Evolutionary conservation across 2,888 invertebrate genomes (phyloP), one percentile per base, ranked within the genome.

Genomic region (Ariolimax columbianus): DNA sequence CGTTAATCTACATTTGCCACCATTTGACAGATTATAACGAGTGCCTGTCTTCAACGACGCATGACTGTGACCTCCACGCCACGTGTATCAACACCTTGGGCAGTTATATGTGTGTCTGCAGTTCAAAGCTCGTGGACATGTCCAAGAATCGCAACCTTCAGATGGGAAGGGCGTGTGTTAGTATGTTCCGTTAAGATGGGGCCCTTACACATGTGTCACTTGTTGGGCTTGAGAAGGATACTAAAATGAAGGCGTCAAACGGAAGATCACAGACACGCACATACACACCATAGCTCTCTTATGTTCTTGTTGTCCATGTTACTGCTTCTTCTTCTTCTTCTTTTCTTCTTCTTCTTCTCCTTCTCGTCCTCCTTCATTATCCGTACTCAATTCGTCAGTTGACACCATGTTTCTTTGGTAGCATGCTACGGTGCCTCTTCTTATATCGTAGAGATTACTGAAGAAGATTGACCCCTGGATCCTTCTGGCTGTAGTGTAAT

Each of bases 101-200:
- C 0, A 81, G 86, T 19, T 87, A 87, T 66, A 85, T 86, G 82
- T 88, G 88, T 55, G 86, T 87, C n/a, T 88, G 88, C 78, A 77
- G 73, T 1, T 47, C 82, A 4, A 63, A 66, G 19, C 86, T 77
- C 55, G 82, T 85, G 17, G 88, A 88, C 70, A 55, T 66, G n/a
- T 86, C 87, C 19, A 51, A 68, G 51, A 17, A 11, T 9, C 4
- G 51, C 0, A 70, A n/a, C 26, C 47, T 19, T 0, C 47, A 51
- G 33, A 70, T 36, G 3, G 80, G 80, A 30, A 68, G 80, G 38
- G 7, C 7, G 9, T 81, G 80, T 26, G 1, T 33, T n/a, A n/a
- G 80, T 81, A 70, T n/a, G 80, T 81, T 3, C 55, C n/a, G 9
- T 30, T 73, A 19, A 33, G 19, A 36, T 36, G 14, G n/a, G n/a